A percentile compares a stretch with the other conserved stretches of the same genome.
Evolutionary conservation across 2,113 vertebrate species (phyloP).

Genomic region (Plecturocebus donacophilus): DNA sequence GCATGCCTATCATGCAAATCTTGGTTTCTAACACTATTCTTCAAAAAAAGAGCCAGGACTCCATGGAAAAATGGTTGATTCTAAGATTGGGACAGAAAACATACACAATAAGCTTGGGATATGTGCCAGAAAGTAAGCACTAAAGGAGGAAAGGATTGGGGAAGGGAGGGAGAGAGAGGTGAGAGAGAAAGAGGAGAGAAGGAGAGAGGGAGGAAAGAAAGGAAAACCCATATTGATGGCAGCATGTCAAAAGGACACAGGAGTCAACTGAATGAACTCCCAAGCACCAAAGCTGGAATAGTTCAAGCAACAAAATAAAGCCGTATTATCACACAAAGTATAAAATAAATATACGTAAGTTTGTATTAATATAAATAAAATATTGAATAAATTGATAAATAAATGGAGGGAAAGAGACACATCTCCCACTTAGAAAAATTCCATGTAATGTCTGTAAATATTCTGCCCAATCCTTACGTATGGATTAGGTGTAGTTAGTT

Average conservation of each 20-base stretch:
- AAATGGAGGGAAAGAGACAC: background rate
- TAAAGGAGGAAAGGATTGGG: fast-evolving
- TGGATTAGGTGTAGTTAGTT: background rate
- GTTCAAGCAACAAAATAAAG: background rate
- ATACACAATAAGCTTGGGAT: too few relatives aligned
- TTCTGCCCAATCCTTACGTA: background rate
- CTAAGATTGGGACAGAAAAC: background rate
- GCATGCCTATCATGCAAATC: background rate
- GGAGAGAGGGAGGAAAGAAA: too few relatives aligned
- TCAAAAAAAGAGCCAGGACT: background rate
- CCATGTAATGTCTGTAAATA: background rate
- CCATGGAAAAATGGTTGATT: background rate
- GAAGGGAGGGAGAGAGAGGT: fast-evolving
- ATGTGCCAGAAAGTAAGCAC: background rate
- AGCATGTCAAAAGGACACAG: background rate
- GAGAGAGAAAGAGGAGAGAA: fast-evolving
- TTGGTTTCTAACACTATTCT: background rate
- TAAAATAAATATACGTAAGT: background rate
- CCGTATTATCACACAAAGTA: background rate
- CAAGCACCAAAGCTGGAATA: background rate
- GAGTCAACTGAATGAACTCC: background rate
- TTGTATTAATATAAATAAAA: background rate
- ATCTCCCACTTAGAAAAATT: background rate
- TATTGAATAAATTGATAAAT: background rate
- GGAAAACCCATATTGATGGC: background rate